Conservation (phyloP, 2,888 invertebrate genomes). For the Tribolium freemani region DNA sequence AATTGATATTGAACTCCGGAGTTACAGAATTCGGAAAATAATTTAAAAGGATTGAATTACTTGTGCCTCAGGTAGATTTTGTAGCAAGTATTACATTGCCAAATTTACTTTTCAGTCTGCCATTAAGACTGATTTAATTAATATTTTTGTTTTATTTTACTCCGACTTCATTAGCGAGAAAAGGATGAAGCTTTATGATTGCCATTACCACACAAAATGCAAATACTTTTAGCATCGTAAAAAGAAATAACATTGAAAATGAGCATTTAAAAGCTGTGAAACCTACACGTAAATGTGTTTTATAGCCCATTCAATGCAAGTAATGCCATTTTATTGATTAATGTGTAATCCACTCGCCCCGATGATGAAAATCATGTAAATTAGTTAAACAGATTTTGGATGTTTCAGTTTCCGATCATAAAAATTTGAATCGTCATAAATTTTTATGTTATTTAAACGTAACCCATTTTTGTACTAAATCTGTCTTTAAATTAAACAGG, state of each 20-base stretch:
- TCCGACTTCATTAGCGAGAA: neutral
- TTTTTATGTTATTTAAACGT: neutral
- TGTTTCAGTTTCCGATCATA: neutral
- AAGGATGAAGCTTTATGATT: neutral
- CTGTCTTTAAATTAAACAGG: neutral
- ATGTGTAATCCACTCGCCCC: neutral
- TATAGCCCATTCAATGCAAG: neutral
- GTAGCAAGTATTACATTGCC: neutral
- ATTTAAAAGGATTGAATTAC: neutral
- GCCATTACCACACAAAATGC: slow-evolving; percentile 8
- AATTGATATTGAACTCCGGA: neutral
- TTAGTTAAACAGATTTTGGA: neutral
- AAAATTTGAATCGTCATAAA: slow-evolving; percentile 6
- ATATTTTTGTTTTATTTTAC: neutral
- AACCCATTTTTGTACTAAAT: slow-evolving; percentile 10
- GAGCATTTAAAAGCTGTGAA: slow-evolving; percentile 13
- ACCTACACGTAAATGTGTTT: slow-evolving; percentile 2
- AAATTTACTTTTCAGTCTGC: too few species aligned
- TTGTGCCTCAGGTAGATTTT: neutral
- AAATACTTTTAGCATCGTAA: slow-evolving; percentile 1
- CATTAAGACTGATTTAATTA: neutral
- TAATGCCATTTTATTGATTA: neutral
- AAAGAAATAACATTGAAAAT: slow-evolving; percentile 8
- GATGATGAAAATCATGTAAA: neutral
- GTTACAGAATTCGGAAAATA: neutral